A percentile compares a stretch with the other conserved stretches of the same genome.
Conservation (phyloP, 37 sponge, comb jelly and placozoan genomes). For the Dysidea cf. avara region DNA sequence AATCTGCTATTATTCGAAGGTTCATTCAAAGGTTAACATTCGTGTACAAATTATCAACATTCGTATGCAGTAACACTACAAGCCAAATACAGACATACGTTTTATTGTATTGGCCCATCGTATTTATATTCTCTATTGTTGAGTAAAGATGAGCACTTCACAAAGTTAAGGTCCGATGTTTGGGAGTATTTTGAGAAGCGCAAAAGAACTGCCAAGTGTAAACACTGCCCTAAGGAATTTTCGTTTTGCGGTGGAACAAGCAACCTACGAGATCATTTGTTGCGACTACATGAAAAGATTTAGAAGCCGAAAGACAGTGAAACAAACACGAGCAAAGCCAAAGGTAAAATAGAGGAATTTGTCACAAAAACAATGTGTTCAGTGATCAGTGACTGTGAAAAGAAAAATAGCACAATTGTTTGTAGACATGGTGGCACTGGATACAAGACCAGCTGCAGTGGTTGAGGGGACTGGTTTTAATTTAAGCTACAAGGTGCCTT, state of each 20-base stretch:
- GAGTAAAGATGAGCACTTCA: too few species aligned
- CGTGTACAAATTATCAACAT: too few species aligned
- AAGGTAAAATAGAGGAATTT: neutral
- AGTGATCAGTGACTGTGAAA: neutral
- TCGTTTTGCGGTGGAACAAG: conserved; percentile 13
- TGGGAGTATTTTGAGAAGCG: conserved; percentile 28
- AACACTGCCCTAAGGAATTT: neutral
- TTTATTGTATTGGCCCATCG: too few species aligned
- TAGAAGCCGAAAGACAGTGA: neutral
- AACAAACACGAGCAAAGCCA: neutral
- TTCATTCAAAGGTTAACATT: too few species aligned
- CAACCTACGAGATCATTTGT: conserved; percentile 1
- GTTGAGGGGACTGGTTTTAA: conserved; percentile 23
- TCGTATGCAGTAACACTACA: too few species aligned
- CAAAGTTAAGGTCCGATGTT: neutral
- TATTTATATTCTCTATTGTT: too few species aligned
- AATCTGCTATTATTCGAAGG: too few species aligned
- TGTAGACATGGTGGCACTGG: conserved; percentile 19
- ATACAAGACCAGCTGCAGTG: neutral
- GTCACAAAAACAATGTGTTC: conserved; percentile 1
- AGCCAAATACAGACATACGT: too few species aligned
- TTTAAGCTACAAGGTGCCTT: neutral
- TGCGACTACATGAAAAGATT: neutral
- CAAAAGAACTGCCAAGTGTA: neutral
- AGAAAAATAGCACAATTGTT: conserved; percentile 4